Percentiles rank a stretch among this genome's conserved stretches.
These are phyloP conservation scores for Polydrusus tereticollis DNA, from an alignment of 2,888 invertebrate genomes.

Conservation along the genomic window DNA sequence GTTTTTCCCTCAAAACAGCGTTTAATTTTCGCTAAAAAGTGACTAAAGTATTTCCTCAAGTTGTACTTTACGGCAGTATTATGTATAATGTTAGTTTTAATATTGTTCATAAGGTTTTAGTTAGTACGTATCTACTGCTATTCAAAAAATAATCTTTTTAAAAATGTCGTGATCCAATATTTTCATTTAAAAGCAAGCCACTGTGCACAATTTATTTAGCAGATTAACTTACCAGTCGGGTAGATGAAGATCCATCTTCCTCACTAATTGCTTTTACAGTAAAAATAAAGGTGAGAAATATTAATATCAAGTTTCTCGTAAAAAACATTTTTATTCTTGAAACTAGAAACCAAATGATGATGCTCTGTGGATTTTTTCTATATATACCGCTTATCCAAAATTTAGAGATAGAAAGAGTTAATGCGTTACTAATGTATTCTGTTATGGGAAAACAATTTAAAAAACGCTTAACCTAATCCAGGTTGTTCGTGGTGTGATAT, in stretches of 20 bases:
- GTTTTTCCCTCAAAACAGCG: no score
- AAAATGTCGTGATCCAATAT: no score
- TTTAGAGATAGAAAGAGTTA: neutral
- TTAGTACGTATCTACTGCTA: no score
- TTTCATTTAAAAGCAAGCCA: neutral
- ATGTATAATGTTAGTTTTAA: no score
- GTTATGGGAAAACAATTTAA: neutral
- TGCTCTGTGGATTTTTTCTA: neutral
- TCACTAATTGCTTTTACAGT: neutral
- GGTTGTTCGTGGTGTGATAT: neutral
- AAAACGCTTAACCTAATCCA: neutral
- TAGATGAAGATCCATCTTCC: neutral
- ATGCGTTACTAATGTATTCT: slow-evolving; percentile 1
- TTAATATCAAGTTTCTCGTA: neutral
- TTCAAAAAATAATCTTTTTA: no score
- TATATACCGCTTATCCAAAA: neutral
- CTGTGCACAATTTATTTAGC: neutral
- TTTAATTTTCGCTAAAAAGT: no score
- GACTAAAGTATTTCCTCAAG: no score
- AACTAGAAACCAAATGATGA: neutral
- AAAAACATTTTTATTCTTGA: neutral
- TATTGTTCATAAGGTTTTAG: no score
- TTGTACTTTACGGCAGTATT: no score
- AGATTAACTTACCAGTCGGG: neutral
- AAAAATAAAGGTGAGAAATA: neutral